These are phyloP conservation scores for Styela plicata DNA, from an alignment of 23 tunicate species.

Conservation along the genomic window DNA sequence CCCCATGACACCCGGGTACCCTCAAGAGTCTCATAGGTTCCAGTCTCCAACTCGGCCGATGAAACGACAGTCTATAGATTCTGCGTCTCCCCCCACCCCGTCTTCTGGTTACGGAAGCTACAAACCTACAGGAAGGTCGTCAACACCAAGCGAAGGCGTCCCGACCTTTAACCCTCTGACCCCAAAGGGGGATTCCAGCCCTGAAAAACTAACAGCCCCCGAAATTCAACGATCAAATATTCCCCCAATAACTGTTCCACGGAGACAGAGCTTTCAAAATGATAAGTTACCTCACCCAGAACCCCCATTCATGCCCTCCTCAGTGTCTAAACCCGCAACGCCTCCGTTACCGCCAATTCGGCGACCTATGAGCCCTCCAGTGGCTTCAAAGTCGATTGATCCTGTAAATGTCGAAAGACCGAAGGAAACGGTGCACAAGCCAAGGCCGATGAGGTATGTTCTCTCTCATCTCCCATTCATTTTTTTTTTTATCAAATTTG, in stretches of 20 bases:
- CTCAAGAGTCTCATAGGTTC: constrained; percentile 14
- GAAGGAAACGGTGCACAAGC: neutral
- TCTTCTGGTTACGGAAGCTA: constrained; percentile 63
- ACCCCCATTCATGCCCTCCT: too few species aligned
- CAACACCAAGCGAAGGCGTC: constrained; percentile 23
- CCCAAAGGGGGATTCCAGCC: constrained; percentile 27
- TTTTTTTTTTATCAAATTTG: too few species aligned
- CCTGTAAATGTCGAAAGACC: neutral
- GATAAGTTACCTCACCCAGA: neutral
- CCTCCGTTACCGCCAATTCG: neutral
- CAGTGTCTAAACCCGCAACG: neutral
- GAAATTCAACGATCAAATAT: neutral
- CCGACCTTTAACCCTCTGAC: constrained; percentile 42
- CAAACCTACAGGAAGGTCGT: constrained; percentile 28
- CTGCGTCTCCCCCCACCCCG: constrained; percentile 53
- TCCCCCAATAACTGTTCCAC: neutral
- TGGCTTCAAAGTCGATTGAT: neutral
- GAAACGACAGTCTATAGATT: constrained; percentile 23
- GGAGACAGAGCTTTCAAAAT: neutral
- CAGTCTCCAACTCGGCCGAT: constrained; percentile 21
- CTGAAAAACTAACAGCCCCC: constrained; percentile 15
- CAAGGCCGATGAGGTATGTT: neutral
- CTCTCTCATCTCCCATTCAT: too few species aligned
- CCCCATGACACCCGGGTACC: constrained; percentile 31
- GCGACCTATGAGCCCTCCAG: neutral